Evolutionary conservation across 2,797 vertebrate genomes (phyloP).

Genomic region (Gymnopithys bicolor): DNA sequence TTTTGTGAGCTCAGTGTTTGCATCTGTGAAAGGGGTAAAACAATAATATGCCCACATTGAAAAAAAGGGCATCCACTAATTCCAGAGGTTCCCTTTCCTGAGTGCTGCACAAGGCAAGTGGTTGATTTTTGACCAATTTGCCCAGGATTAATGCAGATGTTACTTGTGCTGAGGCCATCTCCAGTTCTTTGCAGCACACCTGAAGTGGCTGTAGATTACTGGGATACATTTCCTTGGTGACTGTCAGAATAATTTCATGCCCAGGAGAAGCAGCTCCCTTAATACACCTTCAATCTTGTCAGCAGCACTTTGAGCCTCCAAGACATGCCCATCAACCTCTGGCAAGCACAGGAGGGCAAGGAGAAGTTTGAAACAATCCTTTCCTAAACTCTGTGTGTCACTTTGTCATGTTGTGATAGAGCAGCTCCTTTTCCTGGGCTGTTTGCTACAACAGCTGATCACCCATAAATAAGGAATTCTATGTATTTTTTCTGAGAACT

Average conservation of each 20-base stretch:
- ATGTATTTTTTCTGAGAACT: rapidly evolving
- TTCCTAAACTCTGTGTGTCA: neutral
- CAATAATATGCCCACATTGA: neutral
- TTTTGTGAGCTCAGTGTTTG: neutral
- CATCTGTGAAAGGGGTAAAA: neutral
- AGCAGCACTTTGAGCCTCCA: neutral
- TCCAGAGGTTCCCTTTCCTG: neutral
- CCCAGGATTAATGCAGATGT: neutral
- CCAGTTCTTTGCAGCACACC: neutral
- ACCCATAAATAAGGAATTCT: neutral
- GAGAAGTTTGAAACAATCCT: neutral
- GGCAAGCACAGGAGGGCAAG: neutral
- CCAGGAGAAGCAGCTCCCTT: slow-evolving; percentile 4
- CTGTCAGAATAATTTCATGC: slow-evolving; percentile 25
- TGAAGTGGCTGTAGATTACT: slow-evolving; percentile 24
- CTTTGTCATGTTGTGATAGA: neutral
- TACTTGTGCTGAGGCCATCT: neutral
- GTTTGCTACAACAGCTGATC: neutral
- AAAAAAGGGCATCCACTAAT: neutral
- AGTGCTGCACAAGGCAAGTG: neutral
- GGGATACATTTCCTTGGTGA: neutral
- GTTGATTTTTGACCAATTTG: neutral
- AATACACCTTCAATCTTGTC: slow-evolving; percentile 1
- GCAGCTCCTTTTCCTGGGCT: neutral
- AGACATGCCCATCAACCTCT: neutral